A percentile compares a stretch with the other conserved stretches of the same genome.
Evolutionary conservation across 2,888 invertebrate genomes (phyloP).

Genomic region (Drosophila fungiperda): DNA sequence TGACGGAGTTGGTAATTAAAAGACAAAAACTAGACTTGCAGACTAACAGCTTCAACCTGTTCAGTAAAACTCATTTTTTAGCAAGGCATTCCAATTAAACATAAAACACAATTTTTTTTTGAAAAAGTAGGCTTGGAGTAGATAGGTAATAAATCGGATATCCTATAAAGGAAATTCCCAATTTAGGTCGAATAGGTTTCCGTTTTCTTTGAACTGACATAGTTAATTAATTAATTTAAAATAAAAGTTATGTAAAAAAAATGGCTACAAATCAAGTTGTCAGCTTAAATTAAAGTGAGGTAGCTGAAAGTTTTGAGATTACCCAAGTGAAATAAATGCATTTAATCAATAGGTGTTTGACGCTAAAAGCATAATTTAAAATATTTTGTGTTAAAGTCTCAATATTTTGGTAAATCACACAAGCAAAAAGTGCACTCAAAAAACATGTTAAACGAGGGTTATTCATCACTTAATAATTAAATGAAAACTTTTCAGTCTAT

Average conservation of each 20-base stretch:
- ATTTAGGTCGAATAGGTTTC: not conserved
- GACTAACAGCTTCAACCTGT: constrained; percentile 2
- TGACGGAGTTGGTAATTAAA: constrained; percentile 47
- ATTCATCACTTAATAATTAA: not conserved
- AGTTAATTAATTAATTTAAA: too few relatives aligned
- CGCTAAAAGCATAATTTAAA: not conserved
- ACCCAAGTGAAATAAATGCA: not conserved
- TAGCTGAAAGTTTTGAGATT: not conserved
- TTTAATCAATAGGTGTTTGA: not conserved
- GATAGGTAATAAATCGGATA: constrained; percentile 38
- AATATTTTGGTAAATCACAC: not conserved
- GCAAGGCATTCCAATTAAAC: not conserved
- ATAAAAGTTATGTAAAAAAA: not conserved
- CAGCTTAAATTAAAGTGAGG: not conserved
- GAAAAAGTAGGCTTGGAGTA: not conserved
- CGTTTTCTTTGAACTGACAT: not conserved
- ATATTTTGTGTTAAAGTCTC: not conserved
- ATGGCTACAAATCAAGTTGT: not conserved
- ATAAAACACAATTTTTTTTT: constrained; percentile 4
- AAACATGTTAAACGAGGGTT: not conserved
- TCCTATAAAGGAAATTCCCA: constrained; percentile 5
- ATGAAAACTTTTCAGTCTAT: constrained; percentile 1
- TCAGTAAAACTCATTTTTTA: constrained; percentile 6
- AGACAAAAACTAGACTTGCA: constrained; percentile 18
- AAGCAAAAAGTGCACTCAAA: not conserved